These are phyloP conservation scores for Eupithecia tripunctaria DNA, from an alignment of 2,888 invertebrate genomes.

Conservation along the genomic window DNA sequence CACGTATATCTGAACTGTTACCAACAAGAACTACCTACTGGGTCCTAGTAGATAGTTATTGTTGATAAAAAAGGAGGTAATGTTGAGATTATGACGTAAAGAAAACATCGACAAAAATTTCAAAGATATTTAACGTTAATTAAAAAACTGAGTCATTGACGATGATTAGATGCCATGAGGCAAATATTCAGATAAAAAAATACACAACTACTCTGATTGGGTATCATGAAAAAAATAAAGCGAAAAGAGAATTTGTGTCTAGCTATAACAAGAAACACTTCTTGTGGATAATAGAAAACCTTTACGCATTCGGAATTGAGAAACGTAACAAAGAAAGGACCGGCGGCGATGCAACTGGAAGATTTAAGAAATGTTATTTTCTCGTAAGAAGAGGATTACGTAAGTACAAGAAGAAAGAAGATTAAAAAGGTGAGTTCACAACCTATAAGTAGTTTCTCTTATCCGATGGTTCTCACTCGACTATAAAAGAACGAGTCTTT, in stretches of 20 bases:
- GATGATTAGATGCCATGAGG: not conserved
- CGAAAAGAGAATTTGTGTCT: not conserved
- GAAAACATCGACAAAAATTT: not conserved
- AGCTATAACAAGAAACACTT: not conserved
- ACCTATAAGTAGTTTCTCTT: conserved; percentile 49
- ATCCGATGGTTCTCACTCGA: conserved; percentile 56
- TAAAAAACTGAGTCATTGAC: not conserved
- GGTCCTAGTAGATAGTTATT: too few species aligned
- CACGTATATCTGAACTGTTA: not conserved
- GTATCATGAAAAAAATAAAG: not conserved
- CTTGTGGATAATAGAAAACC: not conserved
- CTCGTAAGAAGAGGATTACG: conserved; percentile 26
- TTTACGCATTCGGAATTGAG: conserved; percentile 7
- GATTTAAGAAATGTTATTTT: conserved; percentile 12
- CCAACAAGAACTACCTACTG: not conserved
- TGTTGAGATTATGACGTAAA: not conserved
- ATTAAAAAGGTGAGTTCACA: conserved; percentile 35
- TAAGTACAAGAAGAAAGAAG: conserved; percentile 23
- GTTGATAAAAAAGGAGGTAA: too few species aligned
- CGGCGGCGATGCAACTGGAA: conserved; percentile 2
- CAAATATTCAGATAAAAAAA: not conserved
- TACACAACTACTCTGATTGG: not conserved
- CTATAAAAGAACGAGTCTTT: conserved; percentile 48
- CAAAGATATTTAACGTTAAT: not conserved
- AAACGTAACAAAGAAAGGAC: conserved; percentile 18